Base-by-base conservation (phyloP, 1,140 invertebrate genomes). In the Pinna nobilis region DNA sequence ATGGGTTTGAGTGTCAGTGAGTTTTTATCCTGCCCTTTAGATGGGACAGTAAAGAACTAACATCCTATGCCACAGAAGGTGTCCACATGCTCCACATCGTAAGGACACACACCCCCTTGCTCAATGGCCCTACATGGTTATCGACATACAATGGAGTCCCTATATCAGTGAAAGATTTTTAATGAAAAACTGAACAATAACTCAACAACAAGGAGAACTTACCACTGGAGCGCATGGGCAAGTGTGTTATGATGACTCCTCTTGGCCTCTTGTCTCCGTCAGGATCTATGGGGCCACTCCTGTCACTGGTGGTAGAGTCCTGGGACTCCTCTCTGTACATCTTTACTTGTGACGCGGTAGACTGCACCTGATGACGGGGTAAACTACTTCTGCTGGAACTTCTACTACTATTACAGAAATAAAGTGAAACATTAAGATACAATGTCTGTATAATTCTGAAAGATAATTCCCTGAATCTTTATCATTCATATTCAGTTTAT, bases 161-260 rank as follows among this genome's bases (percentile, higher is more conserved):
- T n/a, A n/a, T n/a, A n/a, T n/a, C n/a, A n/a, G n/a, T n/a, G n/a
- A n/a, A n/a, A n/a, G n/a, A n/a, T n/a, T n/a, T n/a, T n/a, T n/a
- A n/a, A n/a, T n/a, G n/a, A n/a, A n/a, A n/a, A 51, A 28, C 49
- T 51, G 30, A 51, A 5, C 20, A 51, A 28, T 15, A 47, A 3
- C 15, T 2, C 15, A 47, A 18, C 15, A 47, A 6, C 44, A 47
- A 47, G 15, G 44, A 47, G 44, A 47, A 6, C 5, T 47, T 47
- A 92, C 92, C 92, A 88, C 92, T 92, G 74, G 96, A 98, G 79
- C 96, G 91, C 51, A 94, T 92, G 66, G 96, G 96, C 77, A 98
- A 90, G 88, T 97, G 97, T 79, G 94, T 92, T 60, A 98, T 96
- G 90, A 95, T 96, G 83, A 98, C 97, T 49, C 95, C 96, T 70